Evolutionary conservation across 2,113 vertebrate species (phyloP), one percentile per base, ranked within the genome.

Genomic region (Phalacrocorax pelagicus): DNA sequence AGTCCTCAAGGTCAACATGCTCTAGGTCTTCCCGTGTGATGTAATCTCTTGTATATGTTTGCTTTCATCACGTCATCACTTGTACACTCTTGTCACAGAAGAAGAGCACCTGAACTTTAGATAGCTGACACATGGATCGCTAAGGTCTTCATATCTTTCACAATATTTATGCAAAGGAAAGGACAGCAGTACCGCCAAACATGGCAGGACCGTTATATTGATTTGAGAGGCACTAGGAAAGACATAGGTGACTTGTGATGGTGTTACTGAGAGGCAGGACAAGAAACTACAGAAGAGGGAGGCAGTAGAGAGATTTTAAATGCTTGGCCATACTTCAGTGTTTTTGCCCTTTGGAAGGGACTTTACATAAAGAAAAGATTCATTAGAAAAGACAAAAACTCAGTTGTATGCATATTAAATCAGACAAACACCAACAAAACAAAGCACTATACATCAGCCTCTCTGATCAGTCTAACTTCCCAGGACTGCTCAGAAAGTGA

Each of bases 151-250:
- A 82, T 47, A 55, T 38, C 34, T 90, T 63, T 59, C 22, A 3
- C 18, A 32, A 10, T 23, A 83, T 0, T 49, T 44, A 69, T 44
- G 71, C 36, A 57, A 88, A 90, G 42, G 46, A 57, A 77, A 70
- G 51, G 49, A 62, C 9, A 51, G 36, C 10, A 6, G 32, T 44
- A 21, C 47, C 46, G 47, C 21, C 71, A 77, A 47, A 51, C 15
- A 32, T 1, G 0, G 44, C 22, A 58, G 44, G 52, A 65, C 36
- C 15, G 10, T 81, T 81, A 38, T 0, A 0, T 21, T 66, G 71
- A 83, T 88, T 86, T 77, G 34, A 81, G 75, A 92, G 36, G 46
- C 71, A 66, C 11, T 51, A 61, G 47, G 70, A 65, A 90, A 75
- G 54, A 59, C 57, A 92, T 88, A 29, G 11, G 22, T 0, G 2